Conservation (phyloP, 1,140 invertebrate genomes). For the Nasonia longicornis region DNA sequence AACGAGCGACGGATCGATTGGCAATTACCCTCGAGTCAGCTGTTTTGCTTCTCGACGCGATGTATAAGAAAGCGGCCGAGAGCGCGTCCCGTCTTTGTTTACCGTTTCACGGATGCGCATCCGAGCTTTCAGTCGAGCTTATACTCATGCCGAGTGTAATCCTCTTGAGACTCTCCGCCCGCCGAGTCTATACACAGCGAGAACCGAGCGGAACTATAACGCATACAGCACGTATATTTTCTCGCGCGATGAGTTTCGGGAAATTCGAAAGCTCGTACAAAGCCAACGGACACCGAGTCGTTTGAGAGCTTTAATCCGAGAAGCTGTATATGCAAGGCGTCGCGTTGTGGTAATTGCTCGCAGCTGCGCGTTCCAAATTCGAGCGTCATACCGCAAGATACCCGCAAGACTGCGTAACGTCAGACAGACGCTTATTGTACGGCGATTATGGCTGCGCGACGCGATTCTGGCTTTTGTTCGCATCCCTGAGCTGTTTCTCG, state of each 20-base stretch:
- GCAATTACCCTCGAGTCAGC: too few relatives aligned
- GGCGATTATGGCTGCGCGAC: not conserved
- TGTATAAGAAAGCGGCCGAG: too few relatives aligned
- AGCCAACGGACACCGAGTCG: too few relatives aligned
- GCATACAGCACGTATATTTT: too few relatives aligned
- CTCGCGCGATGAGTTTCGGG: not conserved
- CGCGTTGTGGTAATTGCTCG: slow-evolving; percentile 19
- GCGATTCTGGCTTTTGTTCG: too few relatives aligned
- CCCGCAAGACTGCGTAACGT: not conserved
- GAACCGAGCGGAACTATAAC: not conserved
- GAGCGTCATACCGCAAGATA: not conserved
- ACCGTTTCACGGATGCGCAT: not conserved
- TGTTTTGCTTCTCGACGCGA: too few relatives aligned
- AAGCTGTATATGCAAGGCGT: not conserved
- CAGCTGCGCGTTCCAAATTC: slow-evolving; percentile 32
- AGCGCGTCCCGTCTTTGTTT: not conserved
- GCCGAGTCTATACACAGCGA: not conserved
- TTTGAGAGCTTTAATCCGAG: not conserved
- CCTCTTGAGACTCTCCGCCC: too few relatives aligned
- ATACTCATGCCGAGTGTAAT: not conserved
- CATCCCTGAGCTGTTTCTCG: too few relatives aligned
- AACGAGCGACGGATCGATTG: too few relatives aligned
- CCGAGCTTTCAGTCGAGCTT: not conserved
- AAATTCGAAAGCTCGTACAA: not conserved
- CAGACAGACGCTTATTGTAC: not conserved